Evolutionary conservation across 2,888 invertebrate species (phyloP).

Genomic region (Xylota sylvarum): DNA sequence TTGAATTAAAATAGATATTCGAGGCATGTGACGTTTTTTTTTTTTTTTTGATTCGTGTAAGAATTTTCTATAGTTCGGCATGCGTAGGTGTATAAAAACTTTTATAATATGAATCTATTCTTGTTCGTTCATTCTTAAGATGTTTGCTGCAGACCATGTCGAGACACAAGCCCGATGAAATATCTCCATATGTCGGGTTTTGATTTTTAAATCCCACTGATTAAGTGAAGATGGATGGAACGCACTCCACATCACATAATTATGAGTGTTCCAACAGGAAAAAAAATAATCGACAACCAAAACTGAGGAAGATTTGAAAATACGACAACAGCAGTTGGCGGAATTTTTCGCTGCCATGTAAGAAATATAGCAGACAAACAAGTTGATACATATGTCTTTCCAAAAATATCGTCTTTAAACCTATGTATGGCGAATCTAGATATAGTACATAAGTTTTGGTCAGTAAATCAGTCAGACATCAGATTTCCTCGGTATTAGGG

Average conservation of each 20-base stretch:
- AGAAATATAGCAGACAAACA: too few species aligned
- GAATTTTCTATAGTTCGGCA: neutral
- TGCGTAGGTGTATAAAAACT: neutral
- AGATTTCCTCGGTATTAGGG: too few species aligned
- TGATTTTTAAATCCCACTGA: neutral
- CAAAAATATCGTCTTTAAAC: too few species aligned
- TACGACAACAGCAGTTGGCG: neutral
- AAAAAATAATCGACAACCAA: neutral
- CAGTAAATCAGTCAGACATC: too few species aligned
- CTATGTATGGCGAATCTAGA: too few species aligned
- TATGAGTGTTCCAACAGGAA: neutral
- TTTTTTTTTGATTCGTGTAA: neutral
- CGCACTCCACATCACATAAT: neutral
- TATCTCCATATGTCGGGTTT: neutral
- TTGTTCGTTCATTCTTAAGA: neutral
- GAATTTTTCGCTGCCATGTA: neutral
- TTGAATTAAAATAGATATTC: neutral
- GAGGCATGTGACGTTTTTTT: neutral
- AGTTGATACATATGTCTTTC: too few species aligned
- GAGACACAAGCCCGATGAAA: neutral
- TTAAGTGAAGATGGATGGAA: conserved; percentile 7
- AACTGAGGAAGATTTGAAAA: neutral
- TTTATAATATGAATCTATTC: neutral
- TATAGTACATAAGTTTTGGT: too few species aligned
- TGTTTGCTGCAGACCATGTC: neutral